phyloP scores from a whole-genome alignment of 2,888 invertebrate species.

The Gastrophysa polygoni region DNA sequence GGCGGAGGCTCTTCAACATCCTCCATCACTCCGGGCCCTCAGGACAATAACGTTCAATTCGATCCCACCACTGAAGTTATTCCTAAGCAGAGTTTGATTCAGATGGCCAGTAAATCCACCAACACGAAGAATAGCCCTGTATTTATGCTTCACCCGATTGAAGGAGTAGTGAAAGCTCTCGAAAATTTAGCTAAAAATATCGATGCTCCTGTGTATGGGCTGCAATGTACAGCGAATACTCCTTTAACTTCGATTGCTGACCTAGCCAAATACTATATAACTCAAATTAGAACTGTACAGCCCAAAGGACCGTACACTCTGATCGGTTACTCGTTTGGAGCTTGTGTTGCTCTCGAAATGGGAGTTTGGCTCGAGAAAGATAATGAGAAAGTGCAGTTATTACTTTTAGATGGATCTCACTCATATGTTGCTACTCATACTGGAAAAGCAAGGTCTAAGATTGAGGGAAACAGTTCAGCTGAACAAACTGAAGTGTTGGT shows the following conservation, averaged over 20 bases:
- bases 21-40: conserved; percentile 42
- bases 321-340: conserved; percentile 96
- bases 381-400: conserved; percentile 66
- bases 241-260: conserved; percentile 74
- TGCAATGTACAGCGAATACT: conserved; percentile 83
- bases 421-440: conserved; percentile 80
- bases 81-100: conserved; percentile 74
- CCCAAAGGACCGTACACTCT: conserved; percentile 84
- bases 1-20: conserved; percentile 39
- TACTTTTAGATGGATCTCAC: conserved; percentile 91
- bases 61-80: conserved; percentile 66
- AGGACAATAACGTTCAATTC: conserved; percentile 63
- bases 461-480: conserved; percentile 61
- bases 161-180: conserved; percentile 80
- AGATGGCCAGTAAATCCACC: conserved; percentile 65
- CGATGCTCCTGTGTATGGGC: conserved; percentile 80
- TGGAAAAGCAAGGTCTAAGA: conserved; percentile 66
- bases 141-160: conserved; percentile 85
- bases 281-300: conserved; percentile 77
- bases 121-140: conserved; percentile 60
- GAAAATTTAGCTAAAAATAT: conserved; percentile 74
- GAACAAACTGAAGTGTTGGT: conserved; percentile 78
- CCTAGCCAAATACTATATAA: conserved; percentile 75
- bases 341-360: conserved; percentile 94
- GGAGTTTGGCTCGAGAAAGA: conserved; percentile 78